Percentiles rank a stretch among this genome's conserved stretches.
Conservation (phyloP, 35 echinoderm and acorn worm species). For the Heliocidaris erythrogramma region DNA sequence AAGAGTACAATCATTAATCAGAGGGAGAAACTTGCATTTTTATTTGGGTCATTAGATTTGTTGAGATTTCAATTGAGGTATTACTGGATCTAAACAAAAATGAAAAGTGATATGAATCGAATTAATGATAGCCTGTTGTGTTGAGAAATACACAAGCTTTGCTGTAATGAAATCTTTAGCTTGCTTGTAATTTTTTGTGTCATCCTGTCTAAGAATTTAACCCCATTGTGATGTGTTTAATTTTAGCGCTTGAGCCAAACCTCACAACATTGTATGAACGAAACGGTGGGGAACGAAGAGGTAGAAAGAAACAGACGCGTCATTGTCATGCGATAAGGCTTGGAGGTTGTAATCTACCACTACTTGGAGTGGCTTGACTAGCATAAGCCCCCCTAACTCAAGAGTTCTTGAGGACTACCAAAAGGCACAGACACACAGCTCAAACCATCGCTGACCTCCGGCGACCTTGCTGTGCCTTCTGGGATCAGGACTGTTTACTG, state of each 20-base stretch:
- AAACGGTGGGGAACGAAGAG: background rate
- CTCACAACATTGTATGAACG: background rate
- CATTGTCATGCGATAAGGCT: constrained; percentile 48
- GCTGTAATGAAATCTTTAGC: too few species aligned
- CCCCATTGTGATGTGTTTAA: background rate
- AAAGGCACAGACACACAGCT: constrained; percentile 43
- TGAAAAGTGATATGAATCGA: too few species aligned
- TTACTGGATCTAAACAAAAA: too few species aligned
- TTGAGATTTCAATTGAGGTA: too few species aligned
- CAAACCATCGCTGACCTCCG: constrained; percentile 27
- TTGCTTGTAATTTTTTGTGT: too few species aligned
- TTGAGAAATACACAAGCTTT: too few species aligned
- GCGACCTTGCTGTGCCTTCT: constrained; percentile 40
- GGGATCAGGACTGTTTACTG: constrained; percentile 46
- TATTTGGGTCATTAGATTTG: too few species aligned
- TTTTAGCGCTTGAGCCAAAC: background rate
- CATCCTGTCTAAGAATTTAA: background rate
- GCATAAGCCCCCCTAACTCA: constrained; percentile 16
- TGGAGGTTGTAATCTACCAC: constrained; percentile 30
- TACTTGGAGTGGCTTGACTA: constrained; percentile 48
- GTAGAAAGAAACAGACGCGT: background rate
- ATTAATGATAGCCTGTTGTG: too few species aligned
- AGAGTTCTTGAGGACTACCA: constrained; percentile 19
- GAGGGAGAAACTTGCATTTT: too few species aligned
- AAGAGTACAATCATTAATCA: too few species aligned